phyloP scores from a whole-genome alignment of 1,140 invertebrate genomes.

The Papilio polyxenes region DNA sequence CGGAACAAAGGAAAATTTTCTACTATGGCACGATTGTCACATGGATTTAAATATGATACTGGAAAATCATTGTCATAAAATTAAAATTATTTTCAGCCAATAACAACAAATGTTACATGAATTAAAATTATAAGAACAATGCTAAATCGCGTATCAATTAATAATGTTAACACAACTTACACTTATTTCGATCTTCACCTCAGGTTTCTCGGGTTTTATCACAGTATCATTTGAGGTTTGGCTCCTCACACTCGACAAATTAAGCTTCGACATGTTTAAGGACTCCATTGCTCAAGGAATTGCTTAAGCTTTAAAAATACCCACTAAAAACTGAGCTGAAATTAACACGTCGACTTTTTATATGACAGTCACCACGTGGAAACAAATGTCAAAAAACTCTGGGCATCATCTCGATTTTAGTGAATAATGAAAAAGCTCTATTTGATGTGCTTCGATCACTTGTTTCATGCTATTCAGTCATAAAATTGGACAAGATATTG shows the following conservation, averaged over 20 bases:
- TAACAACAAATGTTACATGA: background rate
- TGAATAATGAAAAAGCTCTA: constrained; percentile 44
- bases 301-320: constrained; percentile 52
- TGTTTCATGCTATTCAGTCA: constrained; percentile 48
- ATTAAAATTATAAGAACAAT: background rate
- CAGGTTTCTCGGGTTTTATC: constrained; percentile 55
- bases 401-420: constrained; percentile 47
- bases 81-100: background rate
- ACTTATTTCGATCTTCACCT: constrained; percentile 60
- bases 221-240: constrained; percentile 55
- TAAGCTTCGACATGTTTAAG: constrained; percentile 73
- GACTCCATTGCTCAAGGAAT: constrained; percentile 65
- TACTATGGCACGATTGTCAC: background rate
- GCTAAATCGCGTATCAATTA: background rate
- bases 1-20: constrained; percentile 1
- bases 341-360: constrained; percentile 73
- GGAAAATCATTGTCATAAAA: background rate
- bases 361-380: constrained; percentile 76
- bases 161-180: constrained; percentile 54
- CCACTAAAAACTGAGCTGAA: constrained; percentile 45
- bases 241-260: constrained; percentile 68
- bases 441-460: constrained; percentile 48
- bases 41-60: background rate
- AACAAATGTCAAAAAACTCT: constrained; percentile 68
- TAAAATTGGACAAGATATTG: constrained; percentile 42